These are phyloP conservation scores for Halcyon leucocephala DNA, from an alignment of 2,797 vertebrate species.

Conservation along the genomic window DNA sequence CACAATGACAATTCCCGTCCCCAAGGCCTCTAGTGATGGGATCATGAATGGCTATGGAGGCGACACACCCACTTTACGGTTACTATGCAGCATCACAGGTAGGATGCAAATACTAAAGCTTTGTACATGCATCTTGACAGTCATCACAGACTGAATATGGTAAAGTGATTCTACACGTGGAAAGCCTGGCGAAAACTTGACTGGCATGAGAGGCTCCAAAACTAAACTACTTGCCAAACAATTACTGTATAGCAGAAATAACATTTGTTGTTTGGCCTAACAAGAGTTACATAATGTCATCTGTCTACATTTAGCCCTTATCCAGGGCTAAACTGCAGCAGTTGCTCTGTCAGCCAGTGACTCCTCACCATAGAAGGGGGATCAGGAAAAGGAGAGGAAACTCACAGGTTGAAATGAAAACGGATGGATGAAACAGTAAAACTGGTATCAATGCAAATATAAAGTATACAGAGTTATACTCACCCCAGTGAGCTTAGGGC, in stretches of 20 bases:
- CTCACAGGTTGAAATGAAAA: neutral
- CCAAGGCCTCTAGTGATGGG: constrained; percentile 89
- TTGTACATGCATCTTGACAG: neutral
- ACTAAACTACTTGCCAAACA: neutral
- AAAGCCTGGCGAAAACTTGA: neutral
- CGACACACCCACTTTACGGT: constrained; percentile 90
- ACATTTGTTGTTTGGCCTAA: neutral
- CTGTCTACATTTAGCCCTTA: neutral
- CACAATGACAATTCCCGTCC: constrained; percentile 97
- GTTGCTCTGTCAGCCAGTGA: neutral
- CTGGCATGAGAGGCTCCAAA: neutral
- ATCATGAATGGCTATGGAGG: constrained; percentile 89
- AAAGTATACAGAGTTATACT: neutral
- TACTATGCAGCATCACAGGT: constrained; percentile 99
- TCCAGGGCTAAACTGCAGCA: neutral
- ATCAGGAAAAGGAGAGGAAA: neutral
- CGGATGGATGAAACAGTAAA: neutral
- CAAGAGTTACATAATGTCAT: neutral
- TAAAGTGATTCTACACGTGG: neutral
- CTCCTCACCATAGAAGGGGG: neutral
- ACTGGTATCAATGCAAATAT: neutral
- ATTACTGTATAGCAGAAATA: neutral
- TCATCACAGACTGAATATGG: neutral
- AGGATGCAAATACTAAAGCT: neutral
- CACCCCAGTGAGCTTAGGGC: neutral